Percentiles rank a stretch among this genome's conserved stretches.
phyloP scores from a whole-genome alignment of 2,797 vertebrate genomes.

The Enteromius unitaeniatus region DNA sequence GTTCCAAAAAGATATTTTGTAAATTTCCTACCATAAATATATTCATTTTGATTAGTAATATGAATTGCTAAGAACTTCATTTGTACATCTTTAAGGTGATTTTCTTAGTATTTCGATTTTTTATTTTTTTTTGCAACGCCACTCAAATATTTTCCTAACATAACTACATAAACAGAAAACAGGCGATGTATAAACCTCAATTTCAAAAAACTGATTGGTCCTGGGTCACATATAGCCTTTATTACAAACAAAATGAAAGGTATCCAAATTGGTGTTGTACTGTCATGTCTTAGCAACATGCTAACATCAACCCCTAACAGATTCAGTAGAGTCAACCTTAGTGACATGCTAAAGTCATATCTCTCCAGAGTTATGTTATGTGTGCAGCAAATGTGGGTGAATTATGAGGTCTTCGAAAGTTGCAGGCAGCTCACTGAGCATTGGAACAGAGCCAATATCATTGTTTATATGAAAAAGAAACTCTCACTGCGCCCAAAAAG shows the following conservation, averaged over 20 bases:
- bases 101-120: too few relatives aligned
- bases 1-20: too few relatives aligned
- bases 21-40: too few relatives aligned
- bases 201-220: too few relatives aligned
- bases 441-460: slow-evolving; percentile 8
- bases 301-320: not conserved
- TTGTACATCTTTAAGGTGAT: too few relatives aligned
- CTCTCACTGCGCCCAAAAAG: slow-evolving; percentile 20
- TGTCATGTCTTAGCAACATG: not conserved
- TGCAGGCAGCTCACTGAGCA: not conserved
- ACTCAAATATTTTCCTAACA: too few relatives aligned
- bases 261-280: not conserved
- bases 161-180: too few relatives aligned
- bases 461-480: slow-evolving; percentile 28
- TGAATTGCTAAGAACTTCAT: too few relatives aligned
- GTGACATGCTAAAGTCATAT: not conserved
- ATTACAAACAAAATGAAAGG: not conserved
- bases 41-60: too few relatives aligned
- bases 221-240: not conserved
- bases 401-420: slow-evolving; percentile 17
- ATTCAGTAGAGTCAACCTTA: not conserved
- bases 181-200: too few relatives aligned
- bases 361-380: not conserved
- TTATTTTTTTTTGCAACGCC: too few relatives aligned
- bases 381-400: not conserved